Evolutionary conservation across 2,888 invertebrate genomes (phyloP), one percentile per base, ranked within the genome.

Genomic region (Sycophila texana): DNA sequence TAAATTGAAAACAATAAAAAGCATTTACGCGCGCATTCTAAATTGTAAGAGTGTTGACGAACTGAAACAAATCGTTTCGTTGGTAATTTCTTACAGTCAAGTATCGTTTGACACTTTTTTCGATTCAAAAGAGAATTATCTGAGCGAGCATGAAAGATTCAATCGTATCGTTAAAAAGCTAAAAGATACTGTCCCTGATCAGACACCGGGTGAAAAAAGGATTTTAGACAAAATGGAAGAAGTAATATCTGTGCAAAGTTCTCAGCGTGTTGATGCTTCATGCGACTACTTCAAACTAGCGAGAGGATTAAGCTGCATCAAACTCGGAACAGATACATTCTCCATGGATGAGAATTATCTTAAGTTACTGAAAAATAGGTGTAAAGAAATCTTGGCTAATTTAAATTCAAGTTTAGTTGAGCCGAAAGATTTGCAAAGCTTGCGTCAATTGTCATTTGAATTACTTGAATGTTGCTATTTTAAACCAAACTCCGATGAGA

Each of bases 1-100:
- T 16, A 82, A 83, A 55, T 74, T 80, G 22, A 81, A 79, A 76
- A 68, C 55, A 18, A 67, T 80, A 14, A 76, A n/a, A 73, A 51
- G 2, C 14, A 16, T 79, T 3, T 20, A 75, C 12, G 20, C 72
- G 13, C 75, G 49, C 78, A 49, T 75, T 26, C 58, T 22, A 49
- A 53, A 55, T 16, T 57, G 63, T 51, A n/a, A 70, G 20, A 63
- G 14, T 47, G n/a, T 63, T 22, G 63, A 74, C 10, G 79, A 74
- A 14, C 1, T 74, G n/a, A 58, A 65, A 55, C 53, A 58, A 60
- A 47, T 78, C 18, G 12, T 67, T 30, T 16, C 7, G n/a, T 7
- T 67, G 16, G 58, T 70, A 58, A 53, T n/a, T 63, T 63, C 60
- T 4, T 13, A 63, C 7, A 51, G n/a, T n/a, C n/a, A n/a, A n/a